phyloP scores from a whole-genome alignment of 1,140 invertebrate genomes.

The Drosophila chauvacae region DNA sequence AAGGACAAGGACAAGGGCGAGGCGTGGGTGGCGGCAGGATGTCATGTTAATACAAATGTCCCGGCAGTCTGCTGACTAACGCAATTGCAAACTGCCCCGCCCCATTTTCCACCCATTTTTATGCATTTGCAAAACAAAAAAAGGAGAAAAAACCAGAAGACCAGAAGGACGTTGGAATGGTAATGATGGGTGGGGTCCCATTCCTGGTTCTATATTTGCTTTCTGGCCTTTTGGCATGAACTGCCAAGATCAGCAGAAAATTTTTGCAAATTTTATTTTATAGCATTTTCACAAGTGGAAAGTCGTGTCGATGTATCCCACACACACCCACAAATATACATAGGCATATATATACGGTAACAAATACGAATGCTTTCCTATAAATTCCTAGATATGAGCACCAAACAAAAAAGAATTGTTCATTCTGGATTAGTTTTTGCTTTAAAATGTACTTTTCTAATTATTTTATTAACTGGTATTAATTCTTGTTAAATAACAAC shows the following conservation, averaged over 20 bases:
- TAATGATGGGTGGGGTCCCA: slow-evolving; percentile 12
- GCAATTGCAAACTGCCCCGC: slow-evolving; percentile 71
- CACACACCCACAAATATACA: not conserved
- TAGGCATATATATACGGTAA: not conserved
- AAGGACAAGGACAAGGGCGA: slow-evolving; percentile 30
- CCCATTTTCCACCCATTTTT: slow-evolving; percentile 43
- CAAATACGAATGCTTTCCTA: not conserved
- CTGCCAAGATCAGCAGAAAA: slow-evolving; percentile 81
- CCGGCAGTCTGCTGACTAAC: slow-evolving; percentile 75
- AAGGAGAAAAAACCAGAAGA: not conserved
- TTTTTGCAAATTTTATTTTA: slow-evolving; percentile 83
- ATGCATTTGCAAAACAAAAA: slow-evolving; percentile 52
- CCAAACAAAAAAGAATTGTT: not conserved
- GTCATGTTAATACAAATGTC: slow-evolving; percentile 81
- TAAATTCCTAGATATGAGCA: slow-evolving; percentile 17
- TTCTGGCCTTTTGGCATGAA: slow-evolving; percentile 63
- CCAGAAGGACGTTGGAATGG: not conserved
- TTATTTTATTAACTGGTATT: too few relatives aligned
- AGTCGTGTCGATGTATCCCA: slow-evolving; percentile 60
- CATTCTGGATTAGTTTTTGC: too few relatives aligned
- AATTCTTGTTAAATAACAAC: too few relatives aligned
- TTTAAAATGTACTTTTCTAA: not conserved
- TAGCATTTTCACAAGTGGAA: slow-evolving; percentile 82
- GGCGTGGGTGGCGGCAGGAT: slow-evolving; percentile 44
- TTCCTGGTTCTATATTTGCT: slow-evolving; percentile 61